These are phyloP conservation scores for Steinernema khuongi DNA, from an alignment of 1,140 invertebrate genomes.

Conservation along the genomic window DNA sequence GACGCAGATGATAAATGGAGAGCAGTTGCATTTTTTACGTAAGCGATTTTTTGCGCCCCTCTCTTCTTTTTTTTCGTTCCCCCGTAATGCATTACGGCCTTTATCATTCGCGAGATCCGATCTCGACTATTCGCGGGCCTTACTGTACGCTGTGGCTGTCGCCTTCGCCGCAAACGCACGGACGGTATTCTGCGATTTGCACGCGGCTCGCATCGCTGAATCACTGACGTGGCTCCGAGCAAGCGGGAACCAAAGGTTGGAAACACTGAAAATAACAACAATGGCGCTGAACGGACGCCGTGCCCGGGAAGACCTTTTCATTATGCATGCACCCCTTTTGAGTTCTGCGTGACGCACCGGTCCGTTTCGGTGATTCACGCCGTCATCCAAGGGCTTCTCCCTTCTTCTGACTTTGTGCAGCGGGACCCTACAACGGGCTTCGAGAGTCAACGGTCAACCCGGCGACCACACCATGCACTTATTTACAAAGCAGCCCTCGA, in stretches of 20 bases:
- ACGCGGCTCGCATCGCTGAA: background rate
- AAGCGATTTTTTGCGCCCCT: background rate
- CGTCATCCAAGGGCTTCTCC: no score
- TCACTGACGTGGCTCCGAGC: background rate
- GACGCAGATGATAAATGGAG: slow-evolving; percentile 5
- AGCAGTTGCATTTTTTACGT: slow-evolving; percentile 14
- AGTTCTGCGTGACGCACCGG: background rate
- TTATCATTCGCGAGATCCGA: background rate
- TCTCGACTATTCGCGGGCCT: no score
- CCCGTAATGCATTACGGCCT: background rate
- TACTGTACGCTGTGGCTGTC: no score
- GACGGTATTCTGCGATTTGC: no score
- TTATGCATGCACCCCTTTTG: background rate
- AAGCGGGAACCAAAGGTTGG: background rate
- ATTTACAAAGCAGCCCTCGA: no score
- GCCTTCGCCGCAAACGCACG: no score
- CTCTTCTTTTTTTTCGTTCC: background rate
- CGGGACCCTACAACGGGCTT: no score
- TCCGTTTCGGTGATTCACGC: no score
- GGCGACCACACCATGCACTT: no score
- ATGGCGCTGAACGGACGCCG: background rate
- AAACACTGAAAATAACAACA: background rate
- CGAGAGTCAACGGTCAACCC: no score
- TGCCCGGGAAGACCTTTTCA: background rate
- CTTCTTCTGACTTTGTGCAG: no score